Evolutionary conservation across 2,113 vertebrate genomes (phyloP).

Genomic region (Petroica traversi): DNA sequence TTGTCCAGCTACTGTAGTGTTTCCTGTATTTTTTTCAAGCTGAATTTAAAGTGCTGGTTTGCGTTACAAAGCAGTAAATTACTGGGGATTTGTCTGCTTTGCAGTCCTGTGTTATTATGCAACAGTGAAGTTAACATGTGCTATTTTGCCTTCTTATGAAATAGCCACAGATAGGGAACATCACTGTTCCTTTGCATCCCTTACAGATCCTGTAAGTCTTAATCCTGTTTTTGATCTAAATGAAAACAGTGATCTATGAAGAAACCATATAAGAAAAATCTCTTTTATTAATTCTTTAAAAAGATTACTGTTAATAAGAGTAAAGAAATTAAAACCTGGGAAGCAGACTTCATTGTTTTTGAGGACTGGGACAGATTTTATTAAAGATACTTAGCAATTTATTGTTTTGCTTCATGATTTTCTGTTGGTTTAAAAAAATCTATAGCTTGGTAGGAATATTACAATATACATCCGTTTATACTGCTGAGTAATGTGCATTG

Average conservation of each 20-base stretch:
- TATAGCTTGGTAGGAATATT: background rate
- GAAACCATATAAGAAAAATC: background rate
- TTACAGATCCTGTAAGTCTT: too few relatives aligned
- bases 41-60: background rate
- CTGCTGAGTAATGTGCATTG: background rate
- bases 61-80: background rate
- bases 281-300: background rate
- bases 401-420: background rate
- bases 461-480: background rate
- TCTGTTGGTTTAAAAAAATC: background rate
- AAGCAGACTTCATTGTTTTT: background rate
- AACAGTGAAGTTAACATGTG: background rate
- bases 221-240: background rate
- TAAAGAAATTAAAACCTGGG: background rate
- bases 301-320: background rate
- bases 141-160: background rate
- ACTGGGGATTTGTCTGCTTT: background rate
- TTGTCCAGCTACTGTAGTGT: background rate
- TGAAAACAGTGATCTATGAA: background rate
- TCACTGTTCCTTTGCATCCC: too few relatives aligned
- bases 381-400: background rate
- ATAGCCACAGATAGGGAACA: background rate
- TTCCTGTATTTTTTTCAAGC: background rate
- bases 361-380: background rate
- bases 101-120: background rate